Evolutionary conservation across 2,113 vertebrate species (phyloP).

Genomic region (Paramormyrops kingsleyae): DNA sequence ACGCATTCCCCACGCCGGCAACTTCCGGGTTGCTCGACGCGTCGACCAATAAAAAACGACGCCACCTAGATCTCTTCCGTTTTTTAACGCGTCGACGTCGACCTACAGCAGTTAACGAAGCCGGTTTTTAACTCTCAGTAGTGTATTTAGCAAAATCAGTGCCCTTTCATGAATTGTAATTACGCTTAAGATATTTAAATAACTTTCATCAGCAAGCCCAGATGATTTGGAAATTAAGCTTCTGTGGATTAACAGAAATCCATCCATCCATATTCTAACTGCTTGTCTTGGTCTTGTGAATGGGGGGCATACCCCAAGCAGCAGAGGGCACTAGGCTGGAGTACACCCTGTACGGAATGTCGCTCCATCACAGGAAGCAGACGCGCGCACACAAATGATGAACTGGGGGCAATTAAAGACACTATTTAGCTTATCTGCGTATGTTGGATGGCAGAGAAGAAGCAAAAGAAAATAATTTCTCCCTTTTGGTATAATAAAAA

Average conservation of each 20-base stretch:
- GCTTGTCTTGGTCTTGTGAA: background rate
- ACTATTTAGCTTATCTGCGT: background rate
- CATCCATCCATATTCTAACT: background rate
- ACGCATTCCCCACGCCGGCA: background rate
- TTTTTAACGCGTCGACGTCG: background rate
- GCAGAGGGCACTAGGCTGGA: background rate
- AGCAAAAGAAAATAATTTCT: background rate
- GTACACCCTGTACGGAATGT: background rate
- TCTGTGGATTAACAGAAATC: background rate
- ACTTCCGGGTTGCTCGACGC: constrained; percentile 30
- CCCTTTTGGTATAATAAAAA: background rate
- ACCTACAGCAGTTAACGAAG: background rate
- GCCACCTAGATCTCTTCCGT: background rate
- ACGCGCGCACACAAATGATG: background rate
- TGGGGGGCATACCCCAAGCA: background rate
- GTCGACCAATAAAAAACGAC: constrained; percentile 25
- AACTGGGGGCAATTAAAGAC: background rate
- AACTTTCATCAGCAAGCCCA: background rate
- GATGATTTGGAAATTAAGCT: background rate
- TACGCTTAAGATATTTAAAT: background rate
- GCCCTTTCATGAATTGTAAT: background rate
- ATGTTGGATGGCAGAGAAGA: background rate
- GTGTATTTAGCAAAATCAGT: background rate
- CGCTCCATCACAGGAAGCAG: background rate
- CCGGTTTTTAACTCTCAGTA: background rate